Percentiles rank a stretch among this genome's conserved stretches.
phyloP scores from a whole-genome alignment of 1,140 invertebrate genomes.

The Brachionus asplanchnoidis region DNA sequence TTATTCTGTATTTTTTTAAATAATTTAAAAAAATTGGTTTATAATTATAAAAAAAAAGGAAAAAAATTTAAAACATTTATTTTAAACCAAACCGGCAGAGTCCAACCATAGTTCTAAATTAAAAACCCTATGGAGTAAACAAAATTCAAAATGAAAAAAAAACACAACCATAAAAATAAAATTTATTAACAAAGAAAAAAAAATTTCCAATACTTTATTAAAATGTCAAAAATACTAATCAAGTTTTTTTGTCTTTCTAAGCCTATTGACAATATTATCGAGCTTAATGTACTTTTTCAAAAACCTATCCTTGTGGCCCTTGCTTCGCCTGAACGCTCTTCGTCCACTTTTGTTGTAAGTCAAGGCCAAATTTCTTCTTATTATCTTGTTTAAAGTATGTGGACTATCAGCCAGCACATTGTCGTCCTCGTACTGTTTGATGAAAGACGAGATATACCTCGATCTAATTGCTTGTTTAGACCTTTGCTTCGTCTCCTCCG shows the following conservation, averaged over 20 bases:
- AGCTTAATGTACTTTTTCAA: constrained; percentile 1
- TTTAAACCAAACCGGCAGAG: no score
- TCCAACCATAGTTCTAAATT: no score
- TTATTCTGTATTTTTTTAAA: no score
- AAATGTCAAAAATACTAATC: neutral
- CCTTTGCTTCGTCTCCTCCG: neutral
- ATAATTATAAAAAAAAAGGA: no score
- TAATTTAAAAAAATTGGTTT: no score
- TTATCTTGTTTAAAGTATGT: neutral
- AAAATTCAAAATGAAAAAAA: no score
- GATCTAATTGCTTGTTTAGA: neutral
- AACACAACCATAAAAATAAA: neutral
- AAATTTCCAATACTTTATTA: neutral
- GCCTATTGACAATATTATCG: neutral
- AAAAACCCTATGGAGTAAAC: no score
- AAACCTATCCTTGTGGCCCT: neutral
- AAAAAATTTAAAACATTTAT: no score
- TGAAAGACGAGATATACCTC: neutral
- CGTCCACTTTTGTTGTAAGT: neutral
- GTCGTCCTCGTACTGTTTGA: neutral
- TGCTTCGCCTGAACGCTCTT: no score
- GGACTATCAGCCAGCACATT: neutral
- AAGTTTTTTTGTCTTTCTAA: constrained; percentile 17
- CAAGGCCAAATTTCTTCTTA: neutral
- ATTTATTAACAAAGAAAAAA: neutral